phyloP scores from a whole-genome alignment of 2,797 vertebrate genomes.

The Brachyrhaphis roseni region DNA sequence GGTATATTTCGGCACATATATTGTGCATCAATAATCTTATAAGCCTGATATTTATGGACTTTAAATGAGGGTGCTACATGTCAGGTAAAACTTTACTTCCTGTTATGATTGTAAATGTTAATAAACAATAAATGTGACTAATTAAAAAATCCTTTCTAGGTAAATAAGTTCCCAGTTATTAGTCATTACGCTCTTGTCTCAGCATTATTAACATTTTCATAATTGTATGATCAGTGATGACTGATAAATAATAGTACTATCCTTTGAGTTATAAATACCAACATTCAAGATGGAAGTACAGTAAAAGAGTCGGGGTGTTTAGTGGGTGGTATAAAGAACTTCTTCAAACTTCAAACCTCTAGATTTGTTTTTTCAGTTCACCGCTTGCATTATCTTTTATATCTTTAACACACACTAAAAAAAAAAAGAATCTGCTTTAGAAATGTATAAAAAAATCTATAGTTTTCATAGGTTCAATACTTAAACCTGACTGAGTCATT shows the following conservation, averaged over 20 bases:
- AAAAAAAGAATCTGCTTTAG: not conserved
- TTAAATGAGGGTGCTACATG: not conserved
- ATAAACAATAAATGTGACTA: not conserved
- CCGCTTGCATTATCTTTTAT: not conserved
- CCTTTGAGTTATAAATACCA: not conserved
- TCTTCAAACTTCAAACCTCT: no score
- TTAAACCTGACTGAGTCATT: no score
- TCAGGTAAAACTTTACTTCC: not conserved
- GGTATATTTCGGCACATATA: not conserved
- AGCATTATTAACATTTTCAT: not conserved
- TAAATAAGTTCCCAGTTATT: not conserved
- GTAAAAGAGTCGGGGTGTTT: not conserved
- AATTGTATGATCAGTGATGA: not conserved
- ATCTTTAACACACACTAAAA: not conserved
- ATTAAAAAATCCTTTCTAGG: not conserved
- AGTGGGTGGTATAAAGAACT: not conserved
- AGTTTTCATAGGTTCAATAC: no score
- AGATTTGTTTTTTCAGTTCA: not conserved
- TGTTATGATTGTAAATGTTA: not conserved
- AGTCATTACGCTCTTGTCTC: not conserved
- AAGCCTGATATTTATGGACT: not conserved
- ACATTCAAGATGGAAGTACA: not conserved
- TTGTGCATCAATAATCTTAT: not conserved
- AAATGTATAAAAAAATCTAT: not conserved
- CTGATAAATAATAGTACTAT: not conserved